phyloP scores from a whole-genome alignment of 2,113 vertebrate genomes.

The Symphodus melops region DNA sequence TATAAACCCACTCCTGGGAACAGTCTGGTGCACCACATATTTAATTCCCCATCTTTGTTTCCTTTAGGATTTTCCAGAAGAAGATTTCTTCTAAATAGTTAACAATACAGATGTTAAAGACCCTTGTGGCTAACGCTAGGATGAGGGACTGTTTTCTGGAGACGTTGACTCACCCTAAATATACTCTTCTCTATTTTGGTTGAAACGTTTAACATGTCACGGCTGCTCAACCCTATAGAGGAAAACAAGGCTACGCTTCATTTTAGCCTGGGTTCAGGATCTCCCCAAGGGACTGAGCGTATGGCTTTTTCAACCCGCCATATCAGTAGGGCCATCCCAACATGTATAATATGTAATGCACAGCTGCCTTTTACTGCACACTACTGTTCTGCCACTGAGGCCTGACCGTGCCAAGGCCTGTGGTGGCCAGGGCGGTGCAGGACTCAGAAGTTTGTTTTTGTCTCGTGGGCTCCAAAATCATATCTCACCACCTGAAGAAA shows the following conservation, averaged over 20 bases:
- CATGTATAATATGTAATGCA: slow-evolving; percentile 70
- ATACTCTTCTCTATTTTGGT: slow-evolving; percentile 71
- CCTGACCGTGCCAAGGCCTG: slow-evolving; percentile 63
- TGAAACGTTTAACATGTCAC: slow-evolving; percentile 71
- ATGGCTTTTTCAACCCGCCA: slow-evolving; percentile 54
- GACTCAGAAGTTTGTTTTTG: slow-evolving; percentile 72
- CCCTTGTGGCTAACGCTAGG: slow-evolving; percentile 72
- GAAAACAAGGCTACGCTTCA: slow-evolving; percentile 73
- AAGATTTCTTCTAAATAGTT: slow-evolving; percentile 46
- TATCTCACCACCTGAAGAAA: slow-evolving; percentile 74
- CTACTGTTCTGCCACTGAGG: slow-evolving; percentile 66
- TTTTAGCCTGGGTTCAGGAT: slow-evolving; percentile 72
- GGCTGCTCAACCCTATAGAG: slow-evolving; percentile 69
- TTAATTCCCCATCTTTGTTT: slow-evolving; percentile 41
- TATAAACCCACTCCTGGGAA: background rate
- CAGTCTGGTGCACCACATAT: background rate
- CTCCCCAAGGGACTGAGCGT: slow-evolving; percentile 62
- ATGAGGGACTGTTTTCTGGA: slow-evolving; percentile 67
- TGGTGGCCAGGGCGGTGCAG: slow-evolving; percentile 65
- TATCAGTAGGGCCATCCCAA: slow-evolving; percentile 67
- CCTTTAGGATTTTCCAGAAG: slow-evolving; percentile 38
- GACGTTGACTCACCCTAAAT: slow-evolving; percentile 76
- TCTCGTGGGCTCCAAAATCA: slow-evolving; percentile 60
- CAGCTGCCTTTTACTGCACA: slow-evolving; percentile 69
- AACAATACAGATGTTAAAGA: slow-evolving; percentile 68